phyloP scores from a whole-genome alignment of 2,113 vertebrate genomes.

The Haemorhous mexicanus region DNA sequence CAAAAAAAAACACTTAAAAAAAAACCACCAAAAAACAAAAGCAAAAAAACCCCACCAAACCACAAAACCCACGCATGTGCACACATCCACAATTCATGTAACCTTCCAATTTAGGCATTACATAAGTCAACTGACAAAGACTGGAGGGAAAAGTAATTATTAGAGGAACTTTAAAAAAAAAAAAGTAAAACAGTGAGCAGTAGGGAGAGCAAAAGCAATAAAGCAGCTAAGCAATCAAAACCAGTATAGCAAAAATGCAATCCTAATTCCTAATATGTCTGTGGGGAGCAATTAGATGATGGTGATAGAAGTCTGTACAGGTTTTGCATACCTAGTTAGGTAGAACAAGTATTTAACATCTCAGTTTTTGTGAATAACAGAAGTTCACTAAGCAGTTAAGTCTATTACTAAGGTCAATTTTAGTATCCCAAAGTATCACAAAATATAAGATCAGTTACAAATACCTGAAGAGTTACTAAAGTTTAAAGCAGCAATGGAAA shows the following conservation, averaged over 20 bases:
- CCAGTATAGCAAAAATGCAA: neutral
- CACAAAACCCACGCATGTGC: neutral
- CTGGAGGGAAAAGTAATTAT: neutral
- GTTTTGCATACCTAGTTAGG: neutral
- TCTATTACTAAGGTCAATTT: neutral
- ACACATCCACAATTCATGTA: neutral
- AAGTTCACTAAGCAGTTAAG: neutral
- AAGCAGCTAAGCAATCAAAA: neutral
- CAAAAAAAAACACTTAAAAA: too few relatives aligned
- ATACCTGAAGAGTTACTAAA: neutral
- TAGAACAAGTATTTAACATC: neutral
- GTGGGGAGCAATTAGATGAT: neutral
- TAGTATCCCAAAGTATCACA: neutral
- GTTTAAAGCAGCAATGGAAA: neutral
- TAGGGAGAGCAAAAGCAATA: neutral
- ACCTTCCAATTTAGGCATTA: neutral
- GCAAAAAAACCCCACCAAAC: too few relatives aligned
- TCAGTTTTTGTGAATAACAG: neutral
- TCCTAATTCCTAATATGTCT: neutral
- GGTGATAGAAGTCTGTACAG: neutral
- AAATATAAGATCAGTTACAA: neutral
- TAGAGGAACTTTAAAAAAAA: neutral
- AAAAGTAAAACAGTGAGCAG: accelerated
- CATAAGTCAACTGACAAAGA: neutral
- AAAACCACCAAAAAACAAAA: neutral